Conservation (phyloP, 2,888 invertebrate species). For the Blomia tropicalis region DNA sequence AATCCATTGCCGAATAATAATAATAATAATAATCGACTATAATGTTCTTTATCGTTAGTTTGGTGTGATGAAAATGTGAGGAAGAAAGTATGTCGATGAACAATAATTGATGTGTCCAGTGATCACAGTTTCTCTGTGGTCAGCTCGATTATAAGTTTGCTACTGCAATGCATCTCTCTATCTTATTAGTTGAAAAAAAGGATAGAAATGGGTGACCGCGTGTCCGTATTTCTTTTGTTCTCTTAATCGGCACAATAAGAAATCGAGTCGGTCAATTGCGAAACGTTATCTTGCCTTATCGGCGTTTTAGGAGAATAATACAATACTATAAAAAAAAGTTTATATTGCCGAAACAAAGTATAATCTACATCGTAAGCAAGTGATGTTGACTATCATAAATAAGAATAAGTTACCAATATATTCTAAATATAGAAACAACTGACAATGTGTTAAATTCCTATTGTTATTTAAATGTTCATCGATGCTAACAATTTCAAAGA, state of each 20-base stretch:
- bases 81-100: not conserved
- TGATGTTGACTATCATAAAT: conserved; percentile 1
- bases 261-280: conserved; percentile 1
- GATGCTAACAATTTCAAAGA: too few species aligned
- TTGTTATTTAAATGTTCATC: too few species aligned
- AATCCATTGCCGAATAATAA: not conserved
- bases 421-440: too few species aligned
- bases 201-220: not conserved
- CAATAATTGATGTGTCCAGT: conserved; percentile 3
- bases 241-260: not conserved
- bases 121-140: conserved; percentile 7
- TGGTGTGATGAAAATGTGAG: too few species aligned
- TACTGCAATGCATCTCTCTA: not conserved
- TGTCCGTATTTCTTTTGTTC: not conserved
- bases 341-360: not conserved
- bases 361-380: not conserved
- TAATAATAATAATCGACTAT: not conserved
- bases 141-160: conserved; percentile 8
- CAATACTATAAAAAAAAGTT: not conserved
- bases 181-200: too few species aligned
- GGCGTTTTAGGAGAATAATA: not conserved
- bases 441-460: too few species aligned
- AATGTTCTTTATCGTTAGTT: too few species aligned
- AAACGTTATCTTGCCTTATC: conserved; percentile 1
- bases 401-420: too few species aligned